Base-by-base conservation (phyloP, 2,888 invertebrate species). In the Entomobrya proxima region DNA sequence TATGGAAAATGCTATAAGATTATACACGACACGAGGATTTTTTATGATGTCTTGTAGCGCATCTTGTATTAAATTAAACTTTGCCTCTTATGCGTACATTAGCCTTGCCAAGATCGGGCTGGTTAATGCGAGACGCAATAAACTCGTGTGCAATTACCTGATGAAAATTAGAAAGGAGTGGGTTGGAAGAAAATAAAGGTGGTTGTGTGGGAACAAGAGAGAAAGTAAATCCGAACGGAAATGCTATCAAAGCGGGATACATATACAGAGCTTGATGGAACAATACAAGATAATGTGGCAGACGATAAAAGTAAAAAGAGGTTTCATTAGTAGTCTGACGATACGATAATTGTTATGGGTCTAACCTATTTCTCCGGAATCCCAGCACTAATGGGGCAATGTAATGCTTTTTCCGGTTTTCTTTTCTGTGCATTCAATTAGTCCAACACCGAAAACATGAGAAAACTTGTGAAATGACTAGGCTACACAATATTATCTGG, bases 111-210 rank as follows among this genome's bases (percentile, higher is more conserved):
- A 44, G 44, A 67, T 67, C 32, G 24, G 15, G 35, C 44, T 44
- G 44, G 6, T 67, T 44, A 67, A 24, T 67, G 21, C 44, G 1
- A 7, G 47, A 18, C 18, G 47, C n/a, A n/a, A n/a, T 44, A 15
- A 69, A 44, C 69, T 44, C 47, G 40, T 24, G 40, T 44, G n/a
- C 69, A 69, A 69, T 69, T 69, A 69, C 44, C 69, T 69, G 69
- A 44, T 44, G 44, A n/a, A 44, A 69, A 69, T 44, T 69, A 37
- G 69, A 44, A 44, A 44, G 44, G 69, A 69, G 13, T 44, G 44
- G 47, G 27, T 37, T n/a, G 32, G 9, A 15, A 7, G 15, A 18
- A 21, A 64, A 9, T 69, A 37, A 69, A 69, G 5, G 21, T 69
- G 40, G 64, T 44, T 9, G 27, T 11, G 55, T 55, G 27, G 44